Evolutionary conservation across 2,797 vertebrate species (phyloP), one percentile per base, ranked within the genome.

Genomic region (Anas capensis): DNA sequence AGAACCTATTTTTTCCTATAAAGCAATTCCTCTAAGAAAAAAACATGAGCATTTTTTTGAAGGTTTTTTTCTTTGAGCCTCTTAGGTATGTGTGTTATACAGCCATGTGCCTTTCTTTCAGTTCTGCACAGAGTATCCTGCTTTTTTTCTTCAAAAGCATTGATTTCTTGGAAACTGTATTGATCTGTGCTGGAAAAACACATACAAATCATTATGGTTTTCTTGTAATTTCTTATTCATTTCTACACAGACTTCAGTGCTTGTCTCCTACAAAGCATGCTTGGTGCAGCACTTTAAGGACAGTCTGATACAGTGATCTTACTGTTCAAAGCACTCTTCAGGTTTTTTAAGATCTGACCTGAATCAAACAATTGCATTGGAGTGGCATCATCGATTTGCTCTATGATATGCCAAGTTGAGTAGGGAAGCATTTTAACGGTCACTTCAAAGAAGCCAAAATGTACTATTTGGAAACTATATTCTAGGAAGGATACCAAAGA

Each of bases 321-420:
- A 2, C 24, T 82, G 44, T 75, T 93, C 77, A 93, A 92, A 92
- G 44, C 38, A 82, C 58, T 48, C 16, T 86, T 8, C 9, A n/a
- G n/a, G n/a, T 29, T 86, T 95, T 68, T 92, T 51, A 66, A 91
- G 80, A 53, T 82, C 40, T 80, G 70, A 85, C 48, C 64, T 48
- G 29, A 86, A 82, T 60, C 57, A 86, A 93, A 56, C 33, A 94
- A 17, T 26, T 65, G 23, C 18, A 36, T 29, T 57, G 66, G 68
- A 44, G 18, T 76, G 31, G 8, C 56, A 8, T 36, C 69, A 82
- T 85, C 48, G 79, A 88, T 91, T 83, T 91, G n/a, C n/a, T 60
- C 42, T 56, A 2, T 24, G 46, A 33, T 75, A 58, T 14, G 8
- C 15, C 54, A 65, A 29, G 14, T 2, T 36, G 69, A 66, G 27